Percentiles rank a stretch among this genome's conserved stretches.
Conservation (phyloP, 2,888 invertebrate species). For the Ethmia dodecea region DNA sequence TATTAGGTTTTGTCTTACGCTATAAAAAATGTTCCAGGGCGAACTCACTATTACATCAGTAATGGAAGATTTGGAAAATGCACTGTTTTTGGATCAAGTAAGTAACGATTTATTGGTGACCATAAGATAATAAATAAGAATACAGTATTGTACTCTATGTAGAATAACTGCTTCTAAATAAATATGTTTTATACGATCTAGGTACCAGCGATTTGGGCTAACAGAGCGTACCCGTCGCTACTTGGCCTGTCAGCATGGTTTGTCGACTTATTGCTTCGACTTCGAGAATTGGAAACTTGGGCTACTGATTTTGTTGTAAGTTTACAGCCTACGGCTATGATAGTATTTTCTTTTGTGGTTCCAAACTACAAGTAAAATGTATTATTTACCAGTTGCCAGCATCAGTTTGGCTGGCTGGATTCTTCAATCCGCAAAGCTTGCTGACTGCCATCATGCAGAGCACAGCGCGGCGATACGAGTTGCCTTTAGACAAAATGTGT, state of each 20-base stretch:
- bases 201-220: conserved; percentile 93
- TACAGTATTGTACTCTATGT: no score
- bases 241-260: conserved; percentile 94
- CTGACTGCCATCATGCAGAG: conserved; percentile 99
- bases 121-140: no score
- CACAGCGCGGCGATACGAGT: conserved; percentile 92
- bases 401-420: conserved; percentile 97
- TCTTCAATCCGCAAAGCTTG: conserved; percentile 98
- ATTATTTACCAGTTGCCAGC: conserved; percentile 83
- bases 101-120: conserved; percentile 11
- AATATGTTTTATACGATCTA: conserved; percentile 26
- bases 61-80: conserved; percentile 96
- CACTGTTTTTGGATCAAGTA: conserved; percentile 92
- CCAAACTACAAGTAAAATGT: not conserved
- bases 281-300: conserved; percentile 95
- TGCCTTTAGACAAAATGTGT: conserved; percentile 98
- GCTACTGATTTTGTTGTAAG: conserved; percentile 94
- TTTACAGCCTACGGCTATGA: no score
- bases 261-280: conserved; percentile 90
- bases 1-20: conserved; percentile 3
- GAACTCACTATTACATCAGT: conserved; percentile 97
- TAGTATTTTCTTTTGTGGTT: conserved; percentile 1
- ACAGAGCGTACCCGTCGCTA: conserved; percentile 94
- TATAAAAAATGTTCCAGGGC: conserved; percentile 79
- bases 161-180: no score